Evolutionary conservation across 2,797 vertebrate genomes (phyloP).

Genomic region (Champsocephalus esox): DNA sequence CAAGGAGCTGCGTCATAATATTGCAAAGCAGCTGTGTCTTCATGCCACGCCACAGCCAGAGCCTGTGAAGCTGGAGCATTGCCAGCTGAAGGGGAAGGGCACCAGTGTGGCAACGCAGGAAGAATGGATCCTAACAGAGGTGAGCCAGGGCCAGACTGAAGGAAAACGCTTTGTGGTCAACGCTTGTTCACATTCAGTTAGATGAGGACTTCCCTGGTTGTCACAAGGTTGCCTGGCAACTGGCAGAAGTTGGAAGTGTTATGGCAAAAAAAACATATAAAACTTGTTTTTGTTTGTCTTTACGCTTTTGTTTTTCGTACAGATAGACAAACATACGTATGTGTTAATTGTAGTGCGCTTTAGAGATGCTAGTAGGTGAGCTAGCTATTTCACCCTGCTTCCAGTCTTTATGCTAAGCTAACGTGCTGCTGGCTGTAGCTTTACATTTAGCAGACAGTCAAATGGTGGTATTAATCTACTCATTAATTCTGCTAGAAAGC

Average conservation of each 20-base stretch:
- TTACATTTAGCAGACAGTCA: background rate
- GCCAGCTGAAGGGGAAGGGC: slow-evolving; percentile 87
- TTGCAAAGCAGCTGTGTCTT: slow-evolving; percentile 93
- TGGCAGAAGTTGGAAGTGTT: background rate
- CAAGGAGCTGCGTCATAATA: slow-evolving; percentile 94
- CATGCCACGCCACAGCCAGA: slow-evolving; percentile 67
- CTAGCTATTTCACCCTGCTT: background rate
- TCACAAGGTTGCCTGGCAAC: background rate
- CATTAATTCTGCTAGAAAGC: background rate
- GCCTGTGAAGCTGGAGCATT: slow-evolving; percentile 83
- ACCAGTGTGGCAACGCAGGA: slow-evolving; percentile 84
- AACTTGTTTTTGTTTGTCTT: background rate
- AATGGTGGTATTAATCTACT: background rate
- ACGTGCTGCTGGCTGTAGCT: background rate
- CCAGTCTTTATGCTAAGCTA: background rate
- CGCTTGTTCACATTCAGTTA: background rate
- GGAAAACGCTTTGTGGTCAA: background rate
- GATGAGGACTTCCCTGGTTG: background rate
- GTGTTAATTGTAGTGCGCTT: background rate
- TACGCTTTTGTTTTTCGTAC: background rate
- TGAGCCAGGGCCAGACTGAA: slow-evolving; percentile 65
- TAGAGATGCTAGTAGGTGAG: background rate
- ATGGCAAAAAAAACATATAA: background rate
- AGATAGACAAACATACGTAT: background rate
- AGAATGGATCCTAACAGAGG: slow-evolving; percentile 91